Conservation (phyloP, 2,888 invertebrate species). For the Nasonia oneida region DNA sequence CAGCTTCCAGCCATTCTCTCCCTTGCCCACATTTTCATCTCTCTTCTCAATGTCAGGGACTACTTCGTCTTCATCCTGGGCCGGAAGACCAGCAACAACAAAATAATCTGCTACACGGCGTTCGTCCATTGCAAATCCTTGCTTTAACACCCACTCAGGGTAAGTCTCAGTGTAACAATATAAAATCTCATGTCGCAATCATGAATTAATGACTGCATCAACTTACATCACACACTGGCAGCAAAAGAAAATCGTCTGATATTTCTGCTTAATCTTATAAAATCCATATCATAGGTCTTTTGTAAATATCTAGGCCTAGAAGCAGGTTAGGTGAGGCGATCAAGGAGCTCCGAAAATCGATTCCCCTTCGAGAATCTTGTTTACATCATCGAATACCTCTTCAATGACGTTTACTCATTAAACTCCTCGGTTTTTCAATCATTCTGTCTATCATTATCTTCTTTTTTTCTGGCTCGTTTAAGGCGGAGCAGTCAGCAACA, state of each 20-base stretch:
- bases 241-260: slow-evolving; percentile 28
- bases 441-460: slow-evolving; percentile 61
- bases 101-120: slow-evolving; percentile 97
- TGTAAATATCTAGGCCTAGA: slow-evolving; percentile 49
- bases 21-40: slow-evolving; percentile 88
- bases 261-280: slow-evolving; percentile 33
- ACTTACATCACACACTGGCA: slow-evolving; percentile 51
- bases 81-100: slow-evolving; percentile 96
- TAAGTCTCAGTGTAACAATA: slow-evolving; percentile 46
- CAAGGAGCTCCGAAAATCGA: slow-evolving; percentile 13
- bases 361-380: slow-evolving; percentile 34
- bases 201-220: slow-evolving; percentile 47
- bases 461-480: slow-evolving; percentile 53
- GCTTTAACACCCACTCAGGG: slow-evolving; percentile 60
- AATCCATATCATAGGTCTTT: slow-evolving; percentile 51
- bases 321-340: slow-evolving; percentile 53
- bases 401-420: slow-evolving; percentile 61
- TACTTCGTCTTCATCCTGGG: slow-evolving; percentile 71
- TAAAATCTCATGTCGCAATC: slow-evolving; percentile 62
- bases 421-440: slow-evolving; percentile 58
- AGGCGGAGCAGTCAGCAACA: slow-evolving; percentile 60
- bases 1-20: slow-evolving; percentile 84
- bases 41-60: slow-evolving; percentile 82
- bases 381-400: slow-evolving; percentile 61
- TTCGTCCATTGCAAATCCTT: slow-evolving; percentile 85